Evolutionary conservation across 2,888 invertebrate species (phyloP).

Genomic region (Adelphocoris suturalis): DNA sequence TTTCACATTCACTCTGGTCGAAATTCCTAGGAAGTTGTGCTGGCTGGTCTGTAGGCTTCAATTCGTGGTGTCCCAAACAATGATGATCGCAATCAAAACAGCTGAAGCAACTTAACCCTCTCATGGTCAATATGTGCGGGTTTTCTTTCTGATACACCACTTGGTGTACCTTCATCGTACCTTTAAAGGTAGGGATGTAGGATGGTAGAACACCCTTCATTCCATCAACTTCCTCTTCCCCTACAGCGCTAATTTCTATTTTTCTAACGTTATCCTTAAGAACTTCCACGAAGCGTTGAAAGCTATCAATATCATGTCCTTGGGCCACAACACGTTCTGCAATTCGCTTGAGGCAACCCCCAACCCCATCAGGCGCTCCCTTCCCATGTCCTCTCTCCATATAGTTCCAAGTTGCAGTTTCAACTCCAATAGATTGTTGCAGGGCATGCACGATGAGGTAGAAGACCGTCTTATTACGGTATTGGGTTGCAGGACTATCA

Average conservation of each 20-base stretch:
- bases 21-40: no score
- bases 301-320: constrained; percentile 17
- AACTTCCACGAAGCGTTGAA: constrained; percentile 36
- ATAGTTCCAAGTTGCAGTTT: no score
- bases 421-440: neutral
- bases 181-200: no score
- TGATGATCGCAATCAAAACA: constrained; percentile 43
- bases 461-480: constrained; percentile 54
- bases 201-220: constrained; percentile 21
- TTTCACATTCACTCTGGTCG: no score
- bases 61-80: constrained; percentile 1
- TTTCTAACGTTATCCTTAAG: constrained; percentile 49
- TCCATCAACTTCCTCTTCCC: neutral
- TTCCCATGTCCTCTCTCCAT: no score
- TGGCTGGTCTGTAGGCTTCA: no score
- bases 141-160: no score
- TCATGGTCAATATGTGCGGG: constrained; percentile 39
- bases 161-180: no score
- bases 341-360: no score
- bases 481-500: constrained; percentile 59
- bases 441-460: constrained; percentile 44
- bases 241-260: neutral
- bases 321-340: no score
- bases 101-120: constrained; percentile 49
- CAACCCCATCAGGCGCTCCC: no score